These are phyloP conservation scores for Microctonus brassicae DNA, from an alignment of 2,888 invertebrate genomes.

Conservation along the genomic window DNA sequence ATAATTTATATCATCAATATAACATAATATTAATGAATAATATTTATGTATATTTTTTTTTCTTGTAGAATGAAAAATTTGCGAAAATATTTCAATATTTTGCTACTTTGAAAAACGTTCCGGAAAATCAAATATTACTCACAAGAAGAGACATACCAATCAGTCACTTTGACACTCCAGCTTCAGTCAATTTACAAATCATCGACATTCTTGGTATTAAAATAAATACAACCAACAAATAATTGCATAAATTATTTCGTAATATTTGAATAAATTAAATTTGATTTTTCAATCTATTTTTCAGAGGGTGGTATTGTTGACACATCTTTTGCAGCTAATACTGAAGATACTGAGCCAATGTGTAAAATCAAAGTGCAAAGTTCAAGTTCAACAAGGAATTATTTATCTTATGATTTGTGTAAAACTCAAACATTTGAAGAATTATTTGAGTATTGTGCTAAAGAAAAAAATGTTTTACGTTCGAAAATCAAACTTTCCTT, in stretches of 20 bases:
- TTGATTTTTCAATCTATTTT: constrained; percentile 29
- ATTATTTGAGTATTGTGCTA: constrained; percentile 51
- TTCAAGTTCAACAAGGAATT: constrained; percentile 49
- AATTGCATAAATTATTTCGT: neutral
- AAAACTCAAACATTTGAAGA: constrained; percentile 50
- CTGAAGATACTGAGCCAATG: constrained; percentile 31
- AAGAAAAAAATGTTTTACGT: constrained; percentile 50
- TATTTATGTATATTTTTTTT: neutral
- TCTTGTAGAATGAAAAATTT: constrained; percentile 58
- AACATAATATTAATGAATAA: neutral
- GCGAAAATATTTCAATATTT: constrained; percentile 57
- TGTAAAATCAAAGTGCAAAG: constrained; percentile 61
- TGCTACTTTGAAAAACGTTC: constrained; percentile 56
- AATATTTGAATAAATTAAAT: neutral
- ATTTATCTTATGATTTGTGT: constrained; percentile 48
- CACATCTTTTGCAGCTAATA: constrained; percentile 37
- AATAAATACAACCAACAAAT: neutral
- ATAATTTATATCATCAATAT: too few relatives aligned
- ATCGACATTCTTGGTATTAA: constrained; percentile 61
- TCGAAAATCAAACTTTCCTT: constrained; percentile 58
- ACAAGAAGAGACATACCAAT: constrained; percentile 53
- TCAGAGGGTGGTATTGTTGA: constrained; percentile 58
- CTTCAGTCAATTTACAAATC: constrained; percentile 55
- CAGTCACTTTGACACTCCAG: constrained; percentile 56
- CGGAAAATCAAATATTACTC: constrained; percentile 55